Evolutionary conservation across 2,888 invertebrate genomes (phyloP), one percentile per base, ranked within the genome.

Genomic region (Drosophila monieri): DNA sequence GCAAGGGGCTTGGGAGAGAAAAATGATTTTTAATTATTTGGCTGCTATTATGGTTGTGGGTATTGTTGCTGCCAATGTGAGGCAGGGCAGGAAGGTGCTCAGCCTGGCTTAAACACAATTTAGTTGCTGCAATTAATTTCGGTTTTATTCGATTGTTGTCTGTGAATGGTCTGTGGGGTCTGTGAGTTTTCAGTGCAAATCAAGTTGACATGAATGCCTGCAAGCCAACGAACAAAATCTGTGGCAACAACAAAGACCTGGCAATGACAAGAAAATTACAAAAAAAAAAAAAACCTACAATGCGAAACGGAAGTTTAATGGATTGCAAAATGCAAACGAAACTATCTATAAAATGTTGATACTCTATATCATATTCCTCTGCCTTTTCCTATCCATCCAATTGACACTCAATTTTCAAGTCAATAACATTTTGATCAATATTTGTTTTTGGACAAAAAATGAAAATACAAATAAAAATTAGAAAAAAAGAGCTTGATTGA

Each of bases 141-240:
- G 46, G 43, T 27, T 67, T 55, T 61, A 57, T 41, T 54, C 37
- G 47, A 51, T 54, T 51, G 46, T 64, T 67, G 59, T 58, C 54
- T 44, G 57, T 39, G 56, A 61, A 39, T 69, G 41, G 49, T 49
- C 58, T 58, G 66, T 39, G 41, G 27, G 27, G 49, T 49, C 58
- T 58, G 66, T 39, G 41, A 61, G 60, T 44, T 60, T 51, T 69
- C 67, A 77, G 76, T 74, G 77, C 80, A 62, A 69, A 71, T 69
- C 49, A 23, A 51, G 61, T 66, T 80, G 78, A 78, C 77, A 70
- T 62, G 59, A 67, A 73, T 65, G 52, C 54, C 46, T 64, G 64
- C 55, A 72, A 52, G 27, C 32, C 44, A 46, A 27, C 6, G 41
- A 18, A 23, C 14, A 35, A 46, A 44, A 48, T 23, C 21, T 47